phyloP scores from a whole-genome alignment of 1,140 invertebrate genomes.

The Nasonia longicornis region DNA sequence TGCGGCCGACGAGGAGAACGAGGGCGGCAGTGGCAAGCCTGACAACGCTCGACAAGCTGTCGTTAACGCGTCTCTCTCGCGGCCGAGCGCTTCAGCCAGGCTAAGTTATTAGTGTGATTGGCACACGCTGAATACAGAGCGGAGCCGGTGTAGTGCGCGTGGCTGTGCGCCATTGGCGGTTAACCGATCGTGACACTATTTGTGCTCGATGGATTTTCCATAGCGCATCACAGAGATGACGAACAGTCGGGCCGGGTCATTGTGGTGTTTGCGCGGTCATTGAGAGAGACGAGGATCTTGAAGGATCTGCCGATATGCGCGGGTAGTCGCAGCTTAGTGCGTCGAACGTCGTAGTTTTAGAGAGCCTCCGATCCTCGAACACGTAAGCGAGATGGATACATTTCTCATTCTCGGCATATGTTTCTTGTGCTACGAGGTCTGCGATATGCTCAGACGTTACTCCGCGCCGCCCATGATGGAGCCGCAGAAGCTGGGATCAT shows the following conservation, averaged over 20 bases:
- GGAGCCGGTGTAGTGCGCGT: no score
- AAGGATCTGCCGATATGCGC: not conserved
- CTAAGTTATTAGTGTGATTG: slow-evolving; percentile 1
- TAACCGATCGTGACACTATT: not conserved
- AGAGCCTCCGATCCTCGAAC: not conserved
- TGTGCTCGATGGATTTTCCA: not conserved
- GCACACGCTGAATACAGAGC: not conserved
- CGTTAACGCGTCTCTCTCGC: no score
- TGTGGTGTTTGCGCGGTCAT: not conserved
- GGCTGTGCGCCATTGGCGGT: not conserved
- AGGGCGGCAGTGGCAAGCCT: no score
- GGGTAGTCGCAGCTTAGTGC: not conserved
- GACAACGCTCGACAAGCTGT: no score
- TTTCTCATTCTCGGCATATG: slow-evolving; percentile 71
- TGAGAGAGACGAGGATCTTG: not conserved
- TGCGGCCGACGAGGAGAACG: not conserved
- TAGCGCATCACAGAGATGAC: not conserved
- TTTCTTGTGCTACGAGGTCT: slow-evolving; percentile 71
- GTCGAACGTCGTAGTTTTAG: not conserved
- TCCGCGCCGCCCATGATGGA: slow-evolving; percentile 56
- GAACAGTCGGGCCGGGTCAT: not conserved
- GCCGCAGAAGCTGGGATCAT: slow-evolving; percentile 50
- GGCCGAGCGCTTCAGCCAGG: not conserved
- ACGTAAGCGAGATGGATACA: slow-evolving; percentile 67
- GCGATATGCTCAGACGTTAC: slow-evolving; percentile 66